Evolutionary conservation across 2,113 vertebrate genomes (phyloP).

Genomic region (Glaucidium brasilianum): DNA sequence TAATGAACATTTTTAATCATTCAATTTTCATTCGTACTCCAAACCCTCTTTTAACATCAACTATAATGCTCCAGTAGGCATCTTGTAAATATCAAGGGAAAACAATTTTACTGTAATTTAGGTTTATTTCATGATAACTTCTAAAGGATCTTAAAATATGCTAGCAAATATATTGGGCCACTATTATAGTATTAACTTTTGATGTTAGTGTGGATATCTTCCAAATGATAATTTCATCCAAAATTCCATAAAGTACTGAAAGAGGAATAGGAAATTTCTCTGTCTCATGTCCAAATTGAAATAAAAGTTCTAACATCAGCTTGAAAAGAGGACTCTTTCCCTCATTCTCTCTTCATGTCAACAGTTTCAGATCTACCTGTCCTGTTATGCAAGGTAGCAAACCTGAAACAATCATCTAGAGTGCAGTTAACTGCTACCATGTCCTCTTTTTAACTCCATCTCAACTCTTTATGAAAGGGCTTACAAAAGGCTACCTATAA

Average conservation of each 20-base stretch:
- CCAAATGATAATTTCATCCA: not conserved
- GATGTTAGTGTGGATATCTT: not conserved
- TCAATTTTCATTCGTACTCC: not conserved
- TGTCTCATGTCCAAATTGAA: not conserved
- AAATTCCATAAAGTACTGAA: not conserved
- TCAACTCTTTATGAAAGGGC: not conserved
- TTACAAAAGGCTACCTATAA: not conserved
- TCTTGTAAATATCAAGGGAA: not conserved
- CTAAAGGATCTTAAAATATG: not conserved
- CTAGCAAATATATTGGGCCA: not conserved
- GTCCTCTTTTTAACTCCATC: not conserved
- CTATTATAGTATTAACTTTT: not conserved
- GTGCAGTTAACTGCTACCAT: not conserved
- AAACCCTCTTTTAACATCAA: not conserved
- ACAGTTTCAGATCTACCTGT: not conserved
- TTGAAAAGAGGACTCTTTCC: not conserved
- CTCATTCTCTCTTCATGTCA: not conserved
- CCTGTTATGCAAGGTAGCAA: not conserved
- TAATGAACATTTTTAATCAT: not conserved
- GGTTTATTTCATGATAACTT: not conserved
- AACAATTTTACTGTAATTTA: not conserved
- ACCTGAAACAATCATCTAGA: not conserved
- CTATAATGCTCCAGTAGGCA: not conserved
- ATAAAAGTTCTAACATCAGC: not conserved
- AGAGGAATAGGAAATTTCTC: not conserved